phyloP scores from a whole-genome alignment of 2,113 vertebrate genomes.

The Sceloporus tristichus region DNA sequence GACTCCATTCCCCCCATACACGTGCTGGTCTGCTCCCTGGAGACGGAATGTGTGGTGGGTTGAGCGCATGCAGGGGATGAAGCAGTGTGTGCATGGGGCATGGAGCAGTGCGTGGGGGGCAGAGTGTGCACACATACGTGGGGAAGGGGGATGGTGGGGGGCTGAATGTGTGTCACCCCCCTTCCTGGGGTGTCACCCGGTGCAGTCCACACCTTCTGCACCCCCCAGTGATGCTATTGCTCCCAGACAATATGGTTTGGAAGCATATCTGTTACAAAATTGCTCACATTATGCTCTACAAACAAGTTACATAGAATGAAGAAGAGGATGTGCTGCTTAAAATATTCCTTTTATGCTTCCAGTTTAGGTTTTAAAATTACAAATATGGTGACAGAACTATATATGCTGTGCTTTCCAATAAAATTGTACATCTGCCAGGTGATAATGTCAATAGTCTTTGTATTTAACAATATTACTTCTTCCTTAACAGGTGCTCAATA shows the following conservation, averaged over 20 bases:
- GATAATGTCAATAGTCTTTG: background rate
- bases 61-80: too few species aligned
- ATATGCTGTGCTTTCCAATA: background rate
- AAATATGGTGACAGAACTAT: background rate
- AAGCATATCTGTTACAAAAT: background rate
- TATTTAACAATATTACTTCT: slow-evolving; percentile 28
- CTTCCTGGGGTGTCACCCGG: too few species aligned
- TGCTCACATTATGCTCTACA: background rate
- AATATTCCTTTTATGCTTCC: background rate
- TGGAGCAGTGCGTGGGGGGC: too few species aligned
- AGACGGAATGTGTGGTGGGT: too few species aligned
- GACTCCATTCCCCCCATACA: too few species aligned
- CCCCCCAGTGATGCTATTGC: background rate
- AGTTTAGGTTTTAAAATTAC: background rate
- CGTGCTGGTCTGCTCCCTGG: too few species aligned
- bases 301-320: fast-evolving
- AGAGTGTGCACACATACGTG: too few species aligned
- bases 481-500: slow-evolving; percentile 29
- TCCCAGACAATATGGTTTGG: slow-evolving; percentile 3
- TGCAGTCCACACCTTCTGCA: too few species aligned
- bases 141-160: too few species aligned
- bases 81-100: too few species aligned
- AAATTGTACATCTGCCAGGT: slow-evolving; percentile 21
- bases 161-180: too few species aligned
- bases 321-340: background rate